Evolutionary conservation across 2,797 vertebrate genomes (phyloP).

Genomic region (Erithacus rubecula): DNA sequence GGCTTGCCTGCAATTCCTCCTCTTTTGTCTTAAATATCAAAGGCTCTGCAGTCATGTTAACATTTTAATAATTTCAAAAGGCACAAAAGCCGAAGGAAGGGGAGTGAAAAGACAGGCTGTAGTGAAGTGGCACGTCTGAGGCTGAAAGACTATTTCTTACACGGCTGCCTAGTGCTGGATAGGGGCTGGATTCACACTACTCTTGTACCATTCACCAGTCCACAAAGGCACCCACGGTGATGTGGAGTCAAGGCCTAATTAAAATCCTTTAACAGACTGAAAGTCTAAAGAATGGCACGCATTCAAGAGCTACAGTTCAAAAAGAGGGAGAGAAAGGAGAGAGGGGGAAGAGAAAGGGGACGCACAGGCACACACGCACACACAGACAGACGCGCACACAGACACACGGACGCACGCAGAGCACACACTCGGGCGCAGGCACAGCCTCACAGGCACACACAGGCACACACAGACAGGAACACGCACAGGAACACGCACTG

Average conservation of each 20-base stretch:
- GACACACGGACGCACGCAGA: not conserved
- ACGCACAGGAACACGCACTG: not conserved
- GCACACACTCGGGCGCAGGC: no score
- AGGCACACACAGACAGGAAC: not conserved
- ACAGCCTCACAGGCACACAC: no score
- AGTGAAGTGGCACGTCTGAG: conserved; percentile 83
- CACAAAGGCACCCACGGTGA: conserved; percentile 80
- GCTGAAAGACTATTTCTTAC: conserved; percentile 80
- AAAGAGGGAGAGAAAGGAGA: conserved; percentile 22
- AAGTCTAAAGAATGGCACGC: conserved; percentile 74
- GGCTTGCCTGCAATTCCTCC: conserved; percentile 78
- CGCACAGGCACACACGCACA: not conserved
- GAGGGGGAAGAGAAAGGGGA: not conserved
- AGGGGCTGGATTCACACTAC: conserved; percentile 74
- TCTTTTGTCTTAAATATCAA: conserved; percentile 99
- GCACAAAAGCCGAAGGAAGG: conserved; percentile 84
- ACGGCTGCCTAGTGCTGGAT: conserved; percentile 70
- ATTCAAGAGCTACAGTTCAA: conserved; percentile 75
- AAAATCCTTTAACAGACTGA: conserved; percentile 84
- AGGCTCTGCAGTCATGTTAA: conserved; percentile 91
- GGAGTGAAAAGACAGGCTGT: conserved; percentile 81
- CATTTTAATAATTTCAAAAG: conserved; percentile 96
- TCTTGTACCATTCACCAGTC: conserved; percentile 80
- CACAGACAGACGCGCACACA: not conserved
- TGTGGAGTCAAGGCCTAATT: conserved; percentile 84